Base-by-base conservation (phyloP, 1,140 invertebrate genomes). In the Oppia nitens region DNA sequence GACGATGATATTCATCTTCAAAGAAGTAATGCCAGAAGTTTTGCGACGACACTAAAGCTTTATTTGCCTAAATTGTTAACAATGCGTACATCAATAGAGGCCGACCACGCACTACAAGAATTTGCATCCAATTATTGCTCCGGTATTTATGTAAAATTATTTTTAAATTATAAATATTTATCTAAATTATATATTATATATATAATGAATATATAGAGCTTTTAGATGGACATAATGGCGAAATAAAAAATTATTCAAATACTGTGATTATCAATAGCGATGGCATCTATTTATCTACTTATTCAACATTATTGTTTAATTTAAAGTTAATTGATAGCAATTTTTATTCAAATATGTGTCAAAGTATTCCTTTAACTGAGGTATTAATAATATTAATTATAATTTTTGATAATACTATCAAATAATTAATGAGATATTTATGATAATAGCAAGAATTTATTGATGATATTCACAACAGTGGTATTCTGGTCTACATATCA, bases 121-220 rank as follows among this genome's bases (percentile, higher is more conserved):
- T 92, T 94, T 69, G 82, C 89, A 0, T 92, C 89, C 1, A 82
- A 84, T 60, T 90, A 90, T 67, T 93, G 89, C 72, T 80, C 90
- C 75, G 84, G 89, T 79, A 66, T 47, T 63, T 60, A 23, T 52
- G 54, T 14, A 17, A n/a, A 61, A 58, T 66, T 17, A n/a, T n/a
- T n/a, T n/a, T n/a, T n/a, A 40, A 40, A 40, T 17, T 40, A 40
- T 40, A 9, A 9, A 17, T 40, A 40, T 40, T 40, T 40, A 40
- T 40, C 6, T 17, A 9, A 17, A 40, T 40, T 40, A 9, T 40
- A 40, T 9, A 40, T 9, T 40, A 17, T 9, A 59, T 75, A 53
- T 60, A 62, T n/a, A n/a, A n/a, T 49, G 17, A 48, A 40, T 53
- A 58, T 66, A 1, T 32, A 75, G 72, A 66, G 53, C 70, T 76